Evolutionary conservation across 2,113 vertebrate genomes (phyloP).

Genomic region (Pogona vitticeps): DNA sequence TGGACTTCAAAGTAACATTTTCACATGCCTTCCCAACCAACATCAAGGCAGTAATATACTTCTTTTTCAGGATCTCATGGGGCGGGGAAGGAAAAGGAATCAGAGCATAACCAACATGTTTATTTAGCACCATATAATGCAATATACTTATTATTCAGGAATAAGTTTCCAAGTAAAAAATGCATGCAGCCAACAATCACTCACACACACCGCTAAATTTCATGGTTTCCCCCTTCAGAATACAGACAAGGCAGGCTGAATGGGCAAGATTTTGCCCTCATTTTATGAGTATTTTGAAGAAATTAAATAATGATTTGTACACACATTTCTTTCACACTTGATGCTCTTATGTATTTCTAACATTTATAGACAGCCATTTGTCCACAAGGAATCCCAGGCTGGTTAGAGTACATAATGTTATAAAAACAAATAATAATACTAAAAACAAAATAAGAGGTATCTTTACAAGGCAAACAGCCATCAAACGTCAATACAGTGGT

Average conservation of each 20-base stretch:
- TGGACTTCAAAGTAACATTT: background rate
- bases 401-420: too few species aligned
- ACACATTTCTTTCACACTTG: too few species aligned
- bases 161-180: background rate
- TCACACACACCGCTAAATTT: background rate
- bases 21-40: slow-evolving; percentile 27
- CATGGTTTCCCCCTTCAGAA: background rate
- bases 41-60: background rate
- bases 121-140: background rate
- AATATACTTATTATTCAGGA: background rate
- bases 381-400: too few species aligned
- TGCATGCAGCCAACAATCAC: background rate
- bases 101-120: background rate
- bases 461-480: too few species aligned
- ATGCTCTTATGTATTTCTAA: too few species aligned
- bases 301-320: background rate
- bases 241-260: background rate
- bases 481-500: too few species aligned
- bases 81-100: background rate
- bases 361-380: too few species aligned
- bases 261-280: background rate
- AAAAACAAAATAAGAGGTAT: too few species aligned
- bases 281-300: background rate
- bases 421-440: too few species aligned
- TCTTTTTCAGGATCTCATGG: background rate